Evolutionary conservation across 2,113 vertebrate genomes (phyloP).

Genomic region (Donacobius atricapilla): DNA sequence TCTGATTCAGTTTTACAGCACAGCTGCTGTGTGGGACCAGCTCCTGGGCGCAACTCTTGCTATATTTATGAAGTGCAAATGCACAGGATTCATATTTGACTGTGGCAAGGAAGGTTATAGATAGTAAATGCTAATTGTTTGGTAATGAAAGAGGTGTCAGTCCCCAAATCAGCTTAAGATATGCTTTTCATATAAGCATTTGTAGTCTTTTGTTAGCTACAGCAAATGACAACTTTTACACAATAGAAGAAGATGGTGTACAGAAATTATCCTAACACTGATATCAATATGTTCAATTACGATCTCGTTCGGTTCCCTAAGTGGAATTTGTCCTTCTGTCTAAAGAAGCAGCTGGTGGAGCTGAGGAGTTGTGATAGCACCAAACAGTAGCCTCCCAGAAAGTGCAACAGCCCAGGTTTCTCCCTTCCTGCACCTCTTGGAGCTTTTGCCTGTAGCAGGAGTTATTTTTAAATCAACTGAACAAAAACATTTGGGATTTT

Average conservation of each 20-base stretch:
- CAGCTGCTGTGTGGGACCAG: constrained; percentile 68
- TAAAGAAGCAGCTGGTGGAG: background rate
- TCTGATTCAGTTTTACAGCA: constrained; percentile 59
- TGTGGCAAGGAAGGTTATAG: background rate
- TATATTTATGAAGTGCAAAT: constrained; percentile 23
- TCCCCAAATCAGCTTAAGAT: background rate
- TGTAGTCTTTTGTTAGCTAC: background rate
- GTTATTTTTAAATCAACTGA: background rate
- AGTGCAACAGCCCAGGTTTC: background rate
- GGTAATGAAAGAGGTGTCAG: background rate
- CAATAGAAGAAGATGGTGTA: background rate
- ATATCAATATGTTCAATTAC: background rate
- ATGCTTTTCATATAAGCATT: background rate
- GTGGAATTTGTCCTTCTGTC: background rate
- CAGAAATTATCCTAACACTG: background rate
- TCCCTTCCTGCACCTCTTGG: background rate
- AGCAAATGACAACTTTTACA: background rate
- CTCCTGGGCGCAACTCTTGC: background rate
- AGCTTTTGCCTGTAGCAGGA: background rate
- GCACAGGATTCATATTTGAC: background rate
- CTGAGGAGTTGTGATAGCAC: background rate
- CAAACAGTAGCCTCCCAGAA: background rate
- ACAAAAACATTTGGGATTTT: background rate
- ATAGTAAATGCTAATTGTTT: background rate
- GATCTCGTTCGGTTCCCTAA: background rate